phyloP scores from a whole-genome alignment of 2,113 vertebrate species.

The Macaca fascicularis region T2T-MFA8v1.1 NC_088389.1:108815501-108816000 shows the following conservation, averaged over 20 bases:
- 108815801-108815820: neutral
- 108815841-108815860: neutral
- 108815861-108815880: neutral
- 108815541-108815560: no score
- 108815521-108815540: no score
- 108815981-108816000: slow-evolving; percentile 15
- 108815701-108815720: neutral
- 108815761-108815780: neutral
- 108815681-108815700: neutral
- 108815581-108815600: no score
- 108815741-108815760: neutral
- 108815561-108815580: no score
- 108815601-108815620: no score
- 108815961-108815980: neutral
- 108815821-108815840: neutral
- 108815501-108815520: no score
- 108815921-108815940: neutral
- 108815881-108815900: neutral
- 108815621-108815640: no score
- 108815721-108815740: neutral
- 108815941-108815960: neutral
- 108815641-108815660: neutral
- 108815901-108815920: neutral
- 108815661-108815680: neutral
- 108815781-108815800: neutral